Base-by-base conservation (phyloP, 2,888 invertebrate genomes). In the Drosophila kanekoi region DNA sequence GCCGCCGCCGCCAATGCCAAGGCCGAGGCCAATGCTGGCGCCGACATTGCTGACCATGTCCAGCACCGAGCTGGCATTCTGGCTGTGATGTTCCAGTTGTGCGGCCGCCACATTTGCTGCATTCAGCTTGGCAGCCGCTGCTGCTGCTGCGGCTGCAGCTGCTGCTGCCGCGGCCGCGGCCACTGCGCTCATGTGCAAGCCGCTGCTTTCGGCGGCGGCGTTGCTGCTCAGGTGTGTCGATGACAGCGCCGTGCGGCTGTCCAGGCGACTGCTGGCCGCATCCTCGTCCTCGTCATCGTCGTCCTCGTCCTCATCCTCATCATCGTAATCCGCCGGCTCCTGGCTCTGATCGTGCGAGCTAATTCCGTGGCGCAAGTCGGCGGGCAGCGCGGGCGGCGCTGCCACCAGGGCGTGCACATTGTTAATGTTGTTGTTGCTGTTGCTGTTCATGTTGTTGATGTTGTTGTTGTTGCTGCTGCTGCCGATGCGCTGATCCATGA, bases 111-210 rank as follows among this genome's bases (percentile, higher is more conserved):
- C n/a, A n/a, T n/a, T n/a, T n/a, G n/a, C 73, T 0, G 72, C 79
- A 56, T 76, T 90, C 20, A 90, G 51, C 49, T 82, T 89, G 65
- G 73, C 81, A 18, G 75, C 76, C 40, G 79, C 76, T 47, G 83
- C 81, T 16, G 82, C 89, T 20, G 82, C 88, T 6, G 82, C 89
- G 4, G 79, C 85, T 20, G 84, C 88, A 28, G 87, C 86, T 38
- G 80, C 83, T 20, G 78, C 84, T 3, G 69, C 82, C 2, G 78
- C 82, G 0, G 82, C 72, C 32, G 82, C 79, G 38, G 82, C 82
- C 1, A 79, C 84, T 13, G 83, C 83, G 48, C 80, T 73, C 72
- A 82, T 81, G 11, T 84, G 77, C 5, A 81, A 23, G 1, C 59
- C 72, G 52, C 79, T 74, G 54, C 66, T 82, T 3, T 83, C 88